Conservation (phyloP, 1,140 invertebrate species). For the Drosophila oshimai region DNA sequence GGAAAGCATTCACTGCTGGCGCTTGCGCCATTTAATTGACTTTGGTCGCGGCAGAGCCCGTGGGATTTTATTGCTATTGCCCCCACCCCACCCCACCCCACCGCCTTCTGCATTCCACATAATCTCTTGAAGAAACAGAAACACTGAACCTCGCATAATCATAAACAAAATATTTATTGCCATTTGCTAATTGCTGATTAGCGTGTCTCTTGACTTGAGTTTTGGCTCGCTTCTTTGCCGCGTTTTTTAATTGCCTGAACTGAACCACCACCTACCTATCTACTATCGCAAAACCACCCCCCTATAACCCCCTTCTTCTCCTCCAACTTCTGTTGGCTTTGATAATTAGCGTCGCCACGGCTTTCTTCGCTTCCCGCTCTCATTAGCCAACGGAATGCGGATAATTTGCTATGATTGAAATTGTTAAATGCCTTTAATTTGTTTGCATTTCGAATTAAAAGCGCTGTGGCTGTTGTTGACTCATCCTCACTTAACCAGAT, state of each 20-base stretch:
- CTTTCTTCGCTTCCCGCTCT: constrained; percentile 47
- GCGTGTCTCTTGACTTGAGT: constrained; percentile 40
- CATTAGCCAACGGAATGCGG: constrained; percentile 67
- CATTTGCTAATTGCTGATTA: constrained; percentile 75
- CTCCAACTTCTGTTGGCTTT: constrained; percentile 57
- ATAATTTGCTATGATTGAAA: constrained; percentile 76
- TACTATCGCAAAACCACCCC: too few relatives aligned
- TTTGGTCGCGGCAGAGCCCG: constrained; percentile 37
- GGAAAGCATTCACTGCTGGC: constrained; percentile 33
- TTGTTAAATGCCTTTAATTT: constrained; percentile 71
- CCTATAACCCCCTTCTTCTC: neutral
- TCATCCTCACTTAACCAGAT: constrained; percentile 27
- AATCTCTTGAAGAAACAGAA: constrained; percentile 1
- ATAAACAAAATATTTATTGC: constrained; percentile 69
- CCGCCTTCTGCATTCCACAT: constrained; percentile 20
- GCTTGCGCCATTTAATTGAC: constrained; percentile 65
- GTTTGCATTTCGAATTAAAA: constrained; percentile 72
- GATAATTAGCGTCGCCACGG: constrained; percentile 52
- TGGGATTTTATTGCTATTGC: constrained; percentile 50
- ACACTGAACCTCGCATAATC: constrained; percentile 1
- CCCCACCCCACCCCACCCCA: neutral
- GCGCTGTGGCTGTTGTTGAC: constrained; percentile 16
- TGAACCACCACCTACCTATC: too few relatives aligned
- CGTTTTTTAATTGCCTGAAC: neutral
- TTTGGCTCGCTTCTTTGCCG: constrained; percentile 40